Percentiles rank a stretch among this genome's conserved stretches.
phyloP scores from a whole-genome alignment of 1,140 invertebrate genomes.

The Anastatus disparis region DNA sequence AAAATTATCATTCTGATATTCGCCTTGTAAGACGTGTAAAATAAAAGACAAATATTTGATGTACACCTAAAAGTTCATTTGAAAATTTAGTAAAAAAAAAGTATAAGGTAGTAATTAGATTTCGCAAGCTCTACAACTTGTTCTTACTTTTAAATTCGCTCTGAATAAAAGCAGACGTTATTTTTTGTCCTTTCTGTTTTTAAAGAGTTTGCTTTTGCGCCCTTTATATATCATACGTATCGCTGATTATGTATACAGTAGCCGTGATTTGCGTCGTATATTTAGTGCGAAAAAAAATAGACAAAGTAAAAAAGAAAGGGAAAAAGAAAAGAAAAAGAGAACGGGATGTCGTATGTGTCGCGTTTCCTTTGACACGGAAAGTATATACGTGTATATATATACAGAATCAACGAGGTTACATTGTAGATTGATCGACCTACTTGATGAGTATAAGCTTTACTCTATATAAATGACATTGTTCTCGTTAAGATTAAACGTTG shows the following conservation, averaged over 20 bases:
- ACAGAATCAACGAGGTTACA: too few relatives aligned
- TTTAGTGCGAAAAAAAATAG: neutral
- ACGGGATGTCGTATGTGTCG: neutral
- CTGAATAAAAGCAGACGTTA: slow-evolving; percentile 5
- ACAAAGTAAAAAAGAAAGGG: slow-evolving; percentile 20
- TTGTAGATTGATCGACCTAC: slow-evolving; percentile 38
- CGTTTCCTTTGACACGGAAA: slow-evolving; percentile 4
- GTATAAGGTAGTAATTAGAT: slow-evolving; percentile 10
- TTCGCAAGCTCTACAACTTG: neutral
- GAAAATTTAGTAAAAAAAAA: too few relatives aligned
- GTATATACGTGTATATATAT: neutral
- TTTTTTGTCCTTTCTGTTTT: too few relatives aligned
- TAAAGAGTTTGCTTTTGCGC: too few relatives aligned
- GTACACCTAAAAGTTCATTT: too few relatives aligned
- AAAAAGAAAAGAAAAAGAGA: neutral
- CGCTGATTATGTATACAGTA: slow-evolving; percentile 25
- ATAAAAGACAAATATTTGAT: too few relatives aligned
- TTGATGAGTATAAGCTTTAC: neutral
- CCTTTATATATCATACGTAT: too few relatives aligned
- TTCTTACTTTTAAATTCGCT: slow-evolving; percentile 9
- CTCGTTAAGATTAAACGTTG: slow-evolving; percentile 14
- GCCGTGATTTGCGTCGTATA: slow-evolving; percentile 4
- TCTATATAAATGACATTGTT: too few relatives aligned
- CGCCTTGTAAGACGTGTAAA: too few relatives aligned
- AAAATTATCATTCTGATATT: too few relatives aligned